These are phyloP conservation scores for Dryococelus australis DNA, from an alignment of 2,888 invertebrate species.

Conservation along the genomic window DNA sequence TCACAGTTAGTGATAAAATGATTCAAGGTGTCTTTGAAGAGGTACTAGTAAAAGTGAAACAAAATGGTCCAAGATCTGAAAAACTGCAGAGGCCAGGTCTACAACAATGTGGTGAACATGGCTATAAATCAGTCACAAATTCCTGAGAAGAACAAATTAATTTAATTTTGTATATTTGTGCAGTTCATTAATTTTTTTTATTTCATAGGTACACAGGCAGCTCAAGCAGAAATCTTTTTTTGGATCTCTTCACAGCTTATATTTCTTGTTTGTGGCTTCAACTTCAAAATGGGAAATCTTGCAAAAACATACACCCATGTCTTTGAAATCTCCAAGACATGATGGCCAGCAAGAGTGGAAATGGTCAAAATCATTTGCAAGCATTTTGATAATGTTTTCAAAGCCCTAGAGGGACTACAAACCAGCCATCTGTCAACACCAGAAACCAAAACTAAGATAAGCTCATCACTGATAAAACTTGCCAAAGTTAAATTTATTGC, in stretches of 20 bases:
- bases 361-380: neutral
- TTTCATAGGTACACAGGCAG: neutral
- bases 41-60: neutral
- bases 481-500: no score
- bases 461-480: no score
- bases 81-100: neutral
- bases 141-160: neutral
- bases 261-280: neutral
- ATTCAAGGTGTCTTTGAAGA: neutral
- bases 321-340: neutral
- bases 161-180: neutral
- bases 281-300: constrained; percentile 6
- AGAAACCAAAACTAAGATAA: no score
- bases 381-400: constrained; percentile 8
- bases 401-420: neutral
- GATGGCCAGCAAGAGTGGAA: neutral
- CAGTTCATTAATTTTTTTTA: neutral
- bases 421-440: constrained; percentile 11
- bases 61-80: neutral
- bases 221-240: neutral
- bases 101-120: neutral
- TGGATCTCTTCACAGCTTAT: neutral
- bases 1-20: no score
- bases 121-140: neutral
- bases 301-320: neutral